Base-by-base conservation (phyloP, 2,797 vertebrate species). In the Sebastolobus alascanus region DNA sequence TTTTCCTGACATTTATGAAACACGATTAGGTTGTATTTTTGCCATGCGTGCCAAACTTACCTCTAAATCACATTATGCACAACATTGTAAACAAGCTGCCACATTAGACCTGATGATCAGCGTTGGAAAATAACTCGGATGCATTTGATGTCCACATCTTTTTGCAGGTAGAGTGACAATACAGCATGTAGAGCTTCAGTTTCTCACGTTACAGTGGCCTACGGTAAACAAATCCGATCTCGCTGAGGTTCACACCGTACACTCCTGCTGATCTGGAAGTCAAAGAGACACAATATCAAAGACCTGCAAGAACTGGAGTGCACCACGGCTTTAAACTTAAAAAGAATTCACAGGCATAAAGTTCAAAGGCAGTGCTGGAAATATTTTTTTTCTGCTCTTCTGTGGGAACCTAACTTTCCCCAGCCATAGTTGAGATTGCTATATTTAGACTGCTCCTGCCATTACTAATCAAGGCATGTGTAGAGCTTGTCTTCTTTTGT, bases 1-100 rank as follows among this genome's bases (percentile, higher is more conserved):
- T 89, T 83, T 89, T 79, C 68, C 56, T 94, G 90, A 92, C 92
- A 90, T 91, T 93, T 87, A 82, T 66, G 69, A 77, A 90, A 90
- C n/a, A 7, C 22, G 82, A 90, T 92, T 83, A 86, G 73, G 60
- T 86, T 65, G 71, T 84, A 84, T 87, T 85, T 77, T 80, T 55
- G 66, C 54, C 64, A 68, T 77, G 64, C 5, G 8, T 80, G 79
- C 82, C 83, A 78, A 87, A 89, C 76, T 73, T 71, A 71, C 73
- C 68, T 71, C 75, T 74, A 43, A 89, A 90, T 90, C 63, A 43
- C 74, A 79, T 88, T 76, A 82, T 25, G 27, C 56, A 58, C 56
- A 63, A 80, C 27, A 7, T 43, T 25, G 54, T 69, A 71, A 89
- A 87, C 83, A 81, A 79, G 68, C 64, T n/a, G 70, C 71, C 10